Base-by-base conservation (phyloP, 2,113 vertebrate genomes). In the Equus przewalskii region DNA sequence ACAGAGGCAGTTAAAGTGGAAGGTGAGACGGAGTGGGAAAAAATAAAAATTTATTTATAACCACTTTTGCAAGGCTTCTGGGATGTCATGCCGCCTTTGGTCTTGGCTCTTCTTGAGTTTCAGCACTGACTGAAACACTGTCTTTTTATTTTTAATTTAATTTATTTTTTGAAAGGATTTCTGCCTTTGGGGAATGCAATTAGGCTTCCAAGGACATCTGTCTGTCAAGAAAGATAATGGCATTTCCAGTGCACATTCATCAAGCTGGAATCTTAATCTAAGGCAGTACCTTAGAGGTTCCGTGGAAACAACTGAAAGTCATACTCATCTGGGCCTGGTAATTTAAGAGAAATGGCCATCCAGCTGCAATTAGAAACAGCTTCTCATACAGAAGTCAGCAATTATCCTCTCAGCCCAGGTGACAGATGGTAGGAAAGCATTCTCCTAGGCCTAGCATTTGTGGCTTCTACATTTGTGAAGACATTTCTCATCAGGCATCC, bases 351-450 rank as follows among this genome's bases (percentile, higher is more conserved):
- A 92, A 90, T 98, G 97, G 98, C 98, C 97, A 98, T 96, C 87
- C 96, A 97, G 97, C 97, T 97, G 96, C 93, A 98, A 97, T 98
- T 98, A 95, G 95, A 98, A 98, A 96, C 98, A 98, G 97, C 94
- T 97, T 97, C 60, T 28, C 92, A 96, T 78, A 97, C 90, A 98
- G 97, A 97, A 98, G 95, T 97, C 96, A 98, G 97, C 97, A 98
- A 98, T 99, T 98, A 99, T 98, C 97, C 98, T 98, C 98, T 98
- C 97, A 96, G 98, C 98, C 95, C 98, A 98, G 98, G 98, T 98
- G 98, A 98, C 98, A 99, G 98, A 98, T 99, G 98, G 98, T 97
- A 98, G 96, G 96, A 98, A 99, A 98, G 96, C 97, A 99, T 98
- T 98, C 98, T 98, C 94, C 0, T 98, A 97, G 97, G 97, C 96